Evolutionary conservation across 2,113 vertebrate species (phyloP).

Genomic region (Megaleporinus macrocephalus): DNA sequence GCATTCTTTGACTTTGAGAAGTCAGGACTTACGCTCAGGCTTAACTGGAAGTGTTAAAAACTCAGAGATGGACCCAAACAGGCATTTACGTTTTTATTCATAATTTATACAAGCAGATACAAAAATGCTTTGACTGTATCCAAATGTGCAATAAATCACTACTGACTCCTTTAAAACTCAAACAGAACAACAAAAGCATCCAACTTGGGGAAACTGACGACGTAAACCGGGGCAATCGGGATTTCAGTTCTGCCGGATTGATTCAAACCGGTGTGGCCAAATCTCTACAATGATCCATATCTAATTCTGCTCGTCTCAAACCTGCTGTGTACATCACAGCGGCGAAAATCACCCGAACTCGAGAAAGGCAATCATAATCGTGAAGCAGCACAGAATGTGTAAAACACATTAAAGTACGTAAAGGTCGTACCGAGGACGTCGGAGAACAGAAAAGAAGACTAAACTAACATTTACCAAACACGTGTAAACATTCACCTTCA

Average conservation of each 20-base stretch:
- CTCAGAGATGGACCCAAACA: slow-evolving; percentile 10
- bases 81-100: slow-evolving; percentile 85
- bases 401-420: slow-evolving; percentile 73
- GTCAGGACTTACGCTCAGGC: no score
- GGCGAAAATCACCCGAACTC: slow-evolving; percentile 59
- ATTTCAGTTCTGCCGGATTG: neutral
- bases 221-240: slow-evolving; percentile 89
- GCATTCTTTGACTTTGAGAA: no score
- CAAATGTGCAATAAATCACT: slow-evolving; percentile 99
- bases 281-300: slow-evolving; percentile 60
- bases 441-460: slow-evolving; percentile 50
- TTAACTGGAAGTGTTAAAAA: neutral
- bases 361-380: slow-evolving; percentile 62
- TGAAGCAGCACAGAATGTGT: slow-evolving; percentile 81
- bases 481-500: slow-evolving; percentile 77
- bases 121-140: slow-evolving; percentile 94
- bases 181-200: slow-evolving; percentile 84
- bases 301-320: slow-evolving; percentile 69
- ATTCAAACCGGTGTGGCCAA: neutral
- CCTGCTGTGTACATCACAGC: slow-evolving; percentile 60
- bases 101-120: slow-evolving; percentile 95
- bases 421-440: slow-evolving; percentile 62
- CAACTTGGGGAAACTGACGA: slow-evolving; percentile 88
- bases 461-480: slow-evolving; percentile 58
- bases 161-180: slow-evolving; percentile 82